Evolutionary conservation across 2,113 vertebrate species (phyloP), one percentile per base, ranked within the genome.

Genomic region (Phoxinus phoxinus): DNA sequence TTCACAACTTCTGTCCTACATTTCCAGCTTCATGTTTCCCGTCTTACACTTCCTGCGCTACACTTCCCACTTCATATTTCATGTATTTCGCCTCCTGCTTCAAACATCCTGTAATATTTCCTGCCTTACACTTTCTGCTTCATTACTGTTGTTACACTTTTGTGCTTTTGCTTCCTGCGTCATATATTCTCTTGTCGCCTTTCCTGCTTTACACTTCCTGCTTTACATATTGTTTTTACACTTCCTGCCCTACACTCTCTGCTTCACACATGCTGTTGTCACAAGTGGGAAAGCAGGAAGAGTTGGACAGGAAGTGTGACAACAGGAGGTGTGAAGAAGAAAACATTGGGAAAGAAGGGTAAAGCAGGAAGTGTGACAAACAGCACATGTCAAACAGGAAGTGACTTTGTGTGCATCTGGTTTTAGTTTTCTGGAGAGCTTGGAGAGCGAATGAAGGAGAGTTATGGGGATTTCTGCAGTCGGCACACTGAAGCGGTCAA

Each of bases 401-500:
- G 23, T 46, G 13, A 5, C 12, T 81, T 12, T 1, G 25, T 69
- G 27, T 2, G 12, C 27, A n/a, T 6, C 69, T 84, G 85, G 2
- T 0, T 65, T 41, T 85, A 99, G 98, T 99, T 99, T 92, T 99
- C 98, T 74, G 97, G 97, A 84, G 97, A 98, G 90, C 93, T 92
- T 1, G 98, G 97, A 2, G 96, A 97, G 63, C 94, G 90, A 65
- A 96, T 99, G 96, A 99, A 96, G 88, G 96, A 96, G 51, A 93
- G 95, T 86, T 99, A 99, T 0, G 94, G 96, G 0, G 87, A 95
- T 56, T 99, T 99, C 88, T 99, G 98, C 78, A 95, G 97, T 72
- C 95, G 94, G 74, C 97, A 99, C 91, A 95, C 92, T 0, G 97
- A 98, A 86, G 97, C 98, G 0, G 95, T 98, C 83, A 91, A 88